Percentiles rank a stretch among this genome's conserved stretches.
These are phyloP conservation scores for Drosophila serrata DNA, from an alignment of 1,140 invertebrate genomes.

Conservation along the genomic window DNA sequence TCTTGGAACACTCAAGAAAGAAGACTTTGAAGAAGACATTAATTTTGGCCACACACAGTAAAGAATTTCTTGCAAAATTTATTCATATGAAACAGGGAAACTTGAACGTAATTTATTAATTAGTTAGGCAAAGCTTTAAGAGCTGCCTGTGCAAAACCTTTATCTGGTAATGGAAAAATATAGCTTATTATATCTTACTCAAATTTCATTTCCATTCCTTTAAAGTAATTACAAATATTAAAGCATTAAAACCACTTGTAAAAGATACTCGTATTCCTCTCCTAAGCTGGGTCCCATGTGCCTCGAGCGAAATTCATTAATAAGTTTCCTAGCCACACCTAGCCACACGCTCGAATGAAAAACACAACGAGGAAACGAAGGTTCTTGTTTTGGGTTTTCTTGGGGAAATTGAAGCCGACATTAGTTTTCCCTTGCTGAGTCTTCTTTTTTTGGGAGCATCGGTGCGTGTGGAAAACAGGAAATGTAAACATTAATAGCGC, in stretches of 20 bases:
- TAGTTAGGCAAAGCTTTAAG: no score
- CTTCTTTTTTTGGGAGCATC: not conserved
- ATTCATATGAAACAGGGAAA: not conserved
- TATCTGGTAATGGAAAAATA: no score
- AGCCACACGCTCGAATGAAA: conserved; percentile 7
- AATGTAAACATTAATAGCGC: conserved; percentile 56
- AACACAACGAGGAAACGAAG: conserved; percentile 12
- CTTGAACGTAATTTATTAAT: no score
- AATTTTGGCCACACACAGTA: not conserved
- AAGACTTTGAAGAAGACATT: not conserved
- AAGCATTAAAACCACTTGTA: not conserved
- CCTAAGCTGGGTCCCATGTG: conserved; percentile 6
- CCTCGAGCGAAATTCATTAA: conserved; percentile 27
- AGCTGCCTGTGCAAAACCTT: no score
- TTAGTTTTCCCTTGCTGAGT: conserved; percentile 15
- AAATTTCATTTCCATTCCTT: not conserved
- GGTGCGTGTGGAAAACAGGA: conserved; percentile 53
- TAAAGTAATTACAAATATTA: not conserved
- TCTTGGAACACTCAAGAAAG: not conserved
- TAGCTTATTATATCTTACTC: no score
- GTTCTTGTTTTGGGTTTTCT: conserved; percentile 16
- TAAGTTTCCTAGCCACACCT: conserved; percentile 38
- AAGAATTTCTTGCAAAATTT: not conserved
- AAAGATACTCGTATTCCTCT: not conserved
- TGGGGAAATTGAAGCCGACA: conserved; percentile 28